Conservation (phyloP, 2,888 invertebrate genomes). For the Pimpla rufipes region DNA sequence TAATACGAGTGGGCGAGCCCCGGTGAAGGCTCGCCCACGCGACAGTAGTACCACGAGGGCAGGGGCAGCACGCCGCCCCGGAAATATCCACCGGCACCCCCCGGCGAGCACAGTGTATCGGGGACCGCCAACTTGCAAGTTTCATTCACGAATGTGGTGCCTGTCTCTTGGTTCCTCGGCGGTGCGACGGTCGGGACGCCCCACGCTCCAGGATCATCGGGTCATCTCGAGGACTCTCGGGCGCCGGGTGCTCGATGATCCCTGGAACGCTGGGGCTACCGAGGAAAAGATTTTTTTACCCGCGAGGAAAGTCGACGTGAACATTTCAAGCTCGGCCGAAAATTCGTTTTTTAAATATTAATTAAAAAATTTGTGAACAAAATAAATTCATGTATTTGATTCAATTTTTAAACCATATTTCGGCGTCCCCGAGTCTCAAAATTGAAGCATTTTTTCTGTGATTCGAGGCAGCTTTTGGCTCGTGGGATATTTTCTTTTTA, state of each 20-base stretch:
- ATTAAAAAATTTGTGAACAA: too few relatives aligned
- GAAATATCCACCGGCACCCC: constrained; percentile 61
- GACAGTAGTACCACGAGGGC: constrained; percentile 56
- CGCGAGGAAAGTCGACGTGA: not conserved
- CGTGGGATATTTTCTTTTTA: too few relatives aligned
- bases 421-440: too few relatives aligned
- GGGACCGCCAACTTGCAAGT: constrained; percentile 66
- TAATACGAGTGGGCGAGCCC: constrained; percentile 45
- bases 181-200: not conserved
- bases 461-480: too few relatives aligned
- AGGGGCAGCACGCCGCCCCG: constrained; percentile 58
- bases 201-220: constrained; percentile 53
- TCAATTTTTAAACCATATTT: too few relatives aligned
- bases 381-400: too few relatives aligned
- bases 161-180: not conserved
- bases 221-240: not conserved
- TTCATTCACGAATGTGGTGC: constrained; percentile 51
- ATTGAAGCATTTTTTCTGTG: too few relatives aligned
- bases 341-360: not conserved
- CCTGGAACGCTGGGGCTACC: not conserved
- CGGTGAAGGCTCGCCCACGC: constrained; percentile 67
- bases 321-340: not conserved
- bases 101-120: constrained; percentile 64
- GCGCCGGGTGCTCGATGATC: constrained; percentile 33
- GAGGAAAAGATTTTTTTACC: constrained; percentile 1